Evolutionary conservation across 2,888 invertebrate genomes (phyloP).

Genomic region (Aethes cnicana): DNA sequence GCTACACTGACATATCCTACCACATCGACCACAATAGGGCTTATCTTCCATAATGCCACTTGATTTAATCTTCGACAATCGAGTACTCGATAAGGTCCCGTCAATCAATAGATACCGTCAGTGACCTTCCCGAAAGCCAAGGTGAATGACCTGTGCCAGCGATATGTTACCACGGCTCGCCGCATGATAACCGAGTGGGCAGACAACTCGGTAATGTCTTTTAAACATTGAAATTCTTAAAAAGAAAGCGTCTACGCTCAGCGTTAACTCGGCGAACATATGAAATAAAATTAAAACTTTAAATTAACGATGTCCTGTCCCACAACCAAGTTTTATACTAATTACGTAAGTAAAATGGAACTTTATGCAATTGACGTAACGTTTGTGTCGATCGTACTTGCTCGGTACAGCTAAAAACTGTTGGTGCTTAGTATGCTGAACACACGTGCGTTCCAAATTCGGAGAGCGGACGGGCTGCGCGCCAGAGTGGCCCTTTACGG

Average conservation of each 20-base stretch:
- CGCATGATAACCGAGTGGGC: conserved; percentile 16
- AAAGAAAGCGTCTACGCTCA: conserved; percentile 20
- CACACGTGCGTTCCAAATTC: conserved; percentile 52
- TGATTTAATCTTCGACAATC: conserved; percentile 28
- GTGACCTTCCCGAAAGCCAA: conserved; percentile 33
- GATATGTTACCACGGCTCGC: conserved; percentile 14
- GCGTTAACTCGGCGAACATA: background rate
- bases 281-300: conserved; percentile 16
- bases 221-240: conserved; percentile 19
- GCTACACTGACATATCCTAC: background rate
- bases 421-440: conserved; percentile 47
- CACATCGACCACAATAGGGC: conserved; percentile 15
- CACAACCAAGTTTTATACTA: background rate
- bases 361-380: conserved; percentile 26
- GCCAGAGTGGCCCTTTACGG: conserved; percentile 10
- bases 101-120: conserved; percentile 27
- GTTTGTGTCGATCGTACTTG: conserved; percentile 20
- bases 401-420: conserved; percentile 14
- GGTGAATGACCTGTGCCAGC: conserved; percentile 32
- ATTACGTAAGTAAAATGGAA: conserved; percentile 9
- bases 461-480: conserved; percentile 34
- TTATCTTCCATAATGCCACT: conserved; percentile 23
- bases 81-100: conserved; percentile 27
- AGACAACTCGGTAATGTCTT: conserved; percentile 9
- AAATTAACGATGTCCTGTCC: conserved; percentile 27